phyloP scores from a whole-genome alignment of 2,797 vertebrate species.

The Acrossocheilus fasciatus region DNA sequence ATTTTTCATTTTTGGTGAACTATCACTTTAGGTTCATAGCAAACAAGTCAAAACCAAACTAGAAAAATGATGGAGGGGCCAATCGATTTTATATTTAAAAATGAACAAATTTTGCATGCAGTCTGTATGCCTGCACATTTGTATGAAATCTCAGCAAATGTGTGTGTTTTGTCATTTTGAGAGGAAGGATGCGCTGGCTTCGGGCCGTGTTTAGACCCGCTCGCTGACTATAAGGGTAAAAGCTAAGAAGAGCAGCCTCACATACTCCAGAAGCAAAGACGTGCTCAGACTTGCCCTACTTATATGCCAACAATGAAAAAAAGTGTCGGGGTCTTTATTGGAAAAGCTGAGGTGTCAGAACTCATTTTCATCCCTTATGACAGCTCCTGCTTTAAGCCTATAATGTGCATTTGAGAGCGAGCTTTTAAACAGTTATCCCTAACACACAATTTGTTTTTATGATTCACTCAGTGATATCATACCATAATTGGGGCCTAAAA shows the following conservation, averaged over 20 bases:
- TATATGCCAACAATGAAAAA: constrained; percentile 59
- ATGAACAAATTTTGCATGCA: neutral
- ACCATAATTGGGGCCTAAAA: constrained; percentile 23
- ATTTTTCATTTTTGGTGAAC: neutral
- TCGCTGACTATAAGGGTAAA: constrained; percentile 74
- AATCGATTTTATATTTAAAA: neutral
- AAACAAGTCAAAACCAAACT: neutral
- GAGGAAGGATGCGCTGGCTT: constrained; percentile 67
- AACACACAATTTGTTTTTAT: constrained; percentile 66
- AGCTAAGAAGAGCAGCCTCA: constrained; percentile 76
- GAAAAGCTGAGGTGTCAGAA: constrained; percentile 77
- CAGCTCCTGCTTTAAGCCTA: constrained; percentile 63
- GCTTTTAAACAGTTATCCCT: constrained; percentile 64
- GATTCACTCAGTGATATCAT: constrained; percentile 52
- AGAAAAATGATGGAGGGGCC: neutral
- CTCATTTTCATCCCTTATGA: constrained; percentile 80
- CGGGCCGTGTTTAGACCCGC: constrained; percentile 81
- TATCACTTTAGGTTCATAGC: neutral
- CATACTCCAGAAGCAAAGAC: constrained; percentile 71
- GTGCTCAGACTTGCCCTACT: constrained; percentile 69
- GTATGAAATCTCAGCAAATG: constrained; percentile 44
- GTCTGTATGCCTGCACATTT: neutral
- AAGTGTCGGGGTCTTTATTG: constrained; percentile 70
- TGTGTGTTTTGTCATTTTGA: constrained; percentile 57
- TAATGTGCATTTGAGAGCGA: constrained; percentile 61